A percentile compares a stretch with the other conserved stretches of the same genome.
Evolutionary conservation across 2,113 vertebrate species (phyloP).

Genomic region (Leptodactylus fuscus): DNA sequence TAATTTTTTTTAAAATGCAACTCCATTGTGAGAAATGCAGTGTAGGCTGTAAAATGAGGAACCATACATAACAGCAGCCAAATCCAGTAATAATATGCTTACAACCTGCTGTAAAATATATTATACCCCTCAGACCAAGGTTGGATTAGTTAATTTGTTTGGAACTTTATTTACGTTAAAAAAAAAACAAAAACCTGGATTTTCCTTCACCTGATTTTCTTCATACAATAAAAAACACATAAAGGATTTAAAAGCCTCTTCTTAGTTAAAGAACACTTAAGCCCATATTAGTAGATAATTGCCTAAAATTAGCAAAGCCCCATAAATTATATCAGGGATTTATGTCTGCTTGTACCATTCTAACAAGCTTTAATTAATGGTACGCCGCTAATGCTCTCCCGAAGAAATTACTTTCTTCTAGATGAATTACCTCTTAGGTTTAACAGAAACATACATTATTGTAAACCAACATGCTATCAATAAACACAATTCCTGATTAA

Average conservation of each 20-base stretch:
- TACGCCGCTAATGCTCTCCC: constrained; percentile 76
- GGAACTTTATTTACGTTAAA: not conserved
- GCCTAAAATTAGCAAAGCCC: constrained; percentile 79
- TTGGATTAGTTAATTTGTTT: not conserved
- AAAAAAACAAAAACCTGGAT: not conserved
- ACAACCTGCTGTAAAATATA: too few relatives aligned
- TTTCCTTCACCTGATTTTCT: constrained; percentile 67
- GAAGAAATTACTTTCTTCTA: constrained; percentile 78
- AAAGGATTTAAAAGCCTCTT: constrained; percentile 75
- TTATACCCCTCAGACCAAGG: too few relatives aligned
- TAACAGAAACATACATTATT: constrained; percentile 70
- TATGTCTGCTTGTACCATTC: constrained; percentile 76
- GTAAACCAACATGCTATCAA: constrained; percentile 72
- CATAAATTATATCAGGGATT: constrained; percentile 82
- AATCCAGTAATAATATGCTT: too few relatives aligned
- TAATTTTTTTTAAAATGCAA: too few relatives aligned
- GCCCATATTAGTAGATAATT: constrained; percentile 80
- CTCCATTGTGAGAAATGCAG: too few relatives aligned
- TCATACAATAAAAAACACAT: constrained; percentile 66
- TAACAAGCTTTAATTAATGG: constrained; percentile 84
- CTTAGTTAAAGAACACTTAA: constrained; percentile 80
- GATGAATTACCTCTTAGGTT: constrained; percentile 76
- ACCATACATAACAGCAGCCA: too few relatives aligned
- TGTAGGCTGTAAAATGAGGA: too few relatives aligned
- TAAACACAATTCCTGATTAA: constrained; percentile 61